Evolutionary conservation across 2,113 vertebrate species (phyloP).

Genomic region (Crotophaga sulcirostris): DNA sequence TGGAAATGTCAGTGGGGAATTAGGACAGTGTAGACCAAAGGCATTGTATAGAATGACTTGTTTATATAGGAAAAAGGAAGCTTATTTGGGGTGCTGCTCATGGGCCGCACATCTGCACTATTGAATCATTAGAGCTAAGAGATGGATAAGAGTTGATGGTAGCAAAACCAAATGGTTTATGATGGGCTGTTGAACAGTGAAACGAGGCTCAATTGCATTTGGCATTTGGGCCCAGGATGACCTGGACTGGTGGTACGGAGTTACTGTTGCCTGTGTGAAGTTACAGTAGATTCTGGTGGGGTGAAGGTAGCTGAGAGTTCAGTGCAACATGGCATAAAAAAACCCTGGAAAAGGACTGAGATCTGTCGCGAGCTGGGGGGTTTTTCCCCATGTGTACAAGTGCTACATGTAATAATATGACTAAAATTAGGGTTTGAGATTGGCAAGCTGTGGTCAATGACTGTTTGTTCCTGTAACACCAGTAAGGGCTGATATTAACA

Average conservation of each 20-base stretch:
- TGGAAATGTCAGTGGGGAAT: background rate
- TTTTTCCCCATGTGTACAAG: background rate
- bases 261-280: background rate
- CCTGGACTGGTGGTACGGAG: rapidly evolving
- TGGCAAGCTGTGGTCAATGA: background rate
- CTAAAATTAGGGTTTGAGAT: background rate
- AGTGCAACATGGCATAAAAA: background rate
- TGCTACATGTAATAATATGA: background rate
- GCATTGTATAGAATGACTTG: background rate
- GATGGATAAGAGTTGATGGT: background rate
- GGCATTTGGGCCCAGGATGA: background rate
- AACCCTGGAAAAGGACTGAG: background rate
- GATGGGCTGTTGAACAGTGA: background rate
- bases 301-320: background rate
- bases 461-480: background rate
- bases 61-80: background rate
- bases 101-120: background rate
- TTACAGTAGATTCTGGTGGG: background rate
- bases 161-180: background rate
- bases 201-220: background rate
- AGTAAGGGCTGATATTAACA: background rate
- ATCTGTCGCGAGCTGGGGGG: background rate
- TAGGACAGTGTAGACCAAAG: background rate
- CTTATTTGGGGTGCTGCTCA: background rate
- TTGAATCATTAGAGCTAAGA: background rate